These are phyloP conservation scores for Mustela nigripes DNA, from an alignment of 2,113 vertebrate genomes.

Conservation along the genomic window DNA sequence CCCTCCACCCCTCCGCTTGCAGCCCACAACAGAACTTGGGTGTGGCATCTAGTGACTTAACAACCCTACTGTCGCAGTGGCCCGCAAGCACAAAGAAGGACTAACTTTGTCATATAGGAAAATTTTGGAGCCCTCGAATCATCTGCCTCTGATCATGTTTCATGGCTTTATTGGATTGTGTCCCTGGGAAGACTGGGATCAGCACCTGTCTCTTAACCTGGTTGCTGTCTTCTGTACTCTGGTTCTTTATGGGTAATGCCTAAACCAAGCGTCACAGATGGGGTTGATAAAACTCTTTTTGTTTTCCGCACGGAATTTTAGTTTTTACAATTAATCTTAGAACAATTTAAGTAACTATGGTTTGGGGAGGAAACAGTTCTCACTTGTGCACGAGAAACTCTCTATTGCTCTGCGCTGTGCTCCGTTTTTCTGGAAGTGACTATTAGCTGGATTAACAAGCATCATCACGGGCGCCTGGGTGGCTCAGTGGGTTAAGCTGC, in stretches of 20 bases:
- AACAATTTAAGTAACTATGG: conserved; percentile 23
- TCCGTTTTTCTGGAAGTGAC: conserved; percentile 43
- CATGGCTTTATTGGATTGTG: not conserved
- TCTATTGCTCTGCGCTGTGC: not conserved
- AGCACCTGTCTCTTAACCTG: conserved; percentile 9
- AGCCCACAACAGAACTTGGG: not conserved
- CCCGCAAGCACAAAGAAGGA: not conserved
- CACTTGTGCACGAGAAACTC: not conserved
- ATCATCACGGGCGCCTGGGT: not conserved
- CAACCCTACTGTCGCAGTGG: not conserved
- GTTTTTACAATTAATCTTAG: conserved; percentile 42
- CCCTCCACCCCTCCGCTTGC: not conserved
- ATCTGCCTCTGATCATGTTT: conserved; percentile 34
- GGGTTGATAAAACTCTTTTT: conserved; percentile 39
- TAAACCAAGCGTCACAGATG: conserved; percentile 10
- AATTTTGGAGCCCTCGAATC: not conserved
- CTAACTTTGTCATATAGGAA: not conserved
- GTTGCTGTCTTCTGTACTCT: conserved; percentile 28
- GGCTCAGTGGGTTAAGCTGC: too few relatives aligned
- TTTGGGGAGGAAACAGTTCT: not conserved
- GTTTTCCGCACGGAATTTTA: conserved; percentile 44
- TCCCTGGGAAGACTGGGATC: not conserved
- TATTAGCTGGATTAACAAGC: conserved; percentile 50
- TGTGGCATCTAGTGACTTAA: not conserved
- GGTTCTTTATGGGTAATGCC: conserved; percentile 42